phyloP scores from a whole-genome alignment of 1,140 invertebrate species.

The Drosophila saltans region DNA sequence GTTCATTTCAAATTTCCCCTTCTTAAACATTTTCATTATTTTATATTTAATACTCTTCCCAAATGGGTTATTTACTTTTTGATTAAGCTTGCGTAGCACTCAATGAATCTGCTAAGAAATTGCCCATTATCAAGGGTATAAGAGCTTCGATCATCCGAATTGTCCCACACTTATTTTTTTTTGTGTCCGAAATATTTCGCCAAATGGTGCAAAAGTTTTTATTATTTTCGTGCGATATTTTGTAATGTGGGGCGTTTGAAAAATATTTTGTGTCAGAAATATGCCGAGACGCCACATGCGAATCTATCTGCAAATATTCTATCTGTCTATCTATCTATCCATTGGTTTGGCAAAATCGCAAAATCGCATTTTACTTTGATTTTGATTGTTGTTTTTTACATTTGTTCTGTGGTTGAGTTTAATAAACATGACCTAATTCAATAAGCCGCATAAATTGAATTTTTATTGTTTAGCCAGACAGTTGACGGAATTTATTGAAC shows the following conservation, averaged over 20 bases:
- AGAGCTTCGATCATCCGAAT: background rate
- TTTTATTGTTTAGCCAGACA: slow-evolving; percentile 32
- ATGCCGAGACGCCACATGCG: slow-evolving; percentile 44
- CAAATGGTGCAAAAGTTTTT: slow-evolving; percentile 64
- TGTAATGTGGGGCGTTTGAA: slow-evolving; percentile 62
- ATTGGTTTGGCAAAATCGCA: slow-evolving; percentile 27
- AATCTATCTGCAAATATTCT: slow-evolving; percentile 11
- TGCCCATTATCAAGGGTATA: background rate
- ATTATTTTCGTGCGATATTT: slow-evolving; percentile 65
- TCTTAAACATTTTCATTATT: slow-evolving; percentile 42
- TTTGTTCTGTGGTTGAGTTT: slow-evolving; percentile 33
- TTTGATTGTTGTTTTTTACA: slow-evolving; percentile 28
- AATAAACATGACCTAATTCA: slow-evolving; percentile 43
- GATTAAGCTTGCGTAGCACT: no score
- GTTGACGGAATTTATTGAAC: slow-evolving; percentile 37
- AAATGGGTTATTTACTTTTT: background rate
- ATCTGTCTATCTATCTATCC: slow-evolving; percentile 32
- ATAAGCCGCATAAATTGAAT: slow-evolving; percentile 51
- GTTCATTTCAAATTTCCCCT: slow-evolving; percentile 36
- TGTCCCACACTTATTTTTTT: background rate
- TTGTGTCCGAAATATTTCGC: slow-evolving; percentile 58
- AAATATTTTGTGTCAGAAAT: slow-evolving; percentile 35
- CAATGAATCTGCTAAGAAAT: background rate
- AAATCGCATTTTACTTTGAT: background rate
- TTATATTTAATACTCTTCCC: slow-evolving; percentile 1